phyloP scores from a whole-genome alignment of 1,140 invertebrate species.

The Bradysia coprophila region DNA sequence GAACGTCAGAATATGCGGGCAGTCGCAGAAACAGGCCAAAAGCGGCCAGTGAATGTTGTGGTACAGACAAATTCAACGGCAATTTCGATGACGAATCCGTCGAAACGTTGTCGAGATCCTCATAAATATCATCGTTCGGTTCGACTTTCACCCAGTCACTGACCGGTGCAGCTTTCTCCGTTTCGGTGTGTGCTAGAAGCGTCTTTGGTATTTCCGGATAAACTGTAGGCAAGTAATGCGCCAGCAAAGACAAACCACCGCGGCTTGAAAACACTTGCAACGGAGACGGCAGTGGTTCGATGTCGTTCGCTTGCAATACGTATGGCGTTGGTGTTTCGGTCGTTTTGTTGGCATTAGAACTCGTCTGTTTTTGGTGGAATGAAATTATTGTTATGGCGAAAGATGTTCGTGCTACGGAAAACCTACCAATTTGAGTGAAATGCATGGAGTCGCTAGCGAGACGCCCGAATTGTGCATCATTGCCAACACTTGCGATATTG shows the following conservation, averaged over 20 bases:
- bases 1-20: conserved; percentile 73
- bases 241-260: conserved; percentile 72
- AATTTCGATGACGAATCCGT: conserved; percentile 17
- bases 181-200: conserved; percentile 21
- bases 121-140: conserved; percentile 48
- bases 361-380: too few species aligned
- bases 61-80: conserved; percentile 33
- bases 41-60: conserved; percentile 74
- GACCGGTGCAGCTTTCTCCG: conserved; percentile 30
- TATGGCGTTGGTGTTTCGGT: conserved; percentile 8
- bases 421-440: conserved; percentile 22
- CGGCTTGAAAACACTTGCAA: conserved; percentile 67
- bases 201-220: conserved; percentile 45
- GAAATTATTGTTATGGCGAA: too few species aligned
- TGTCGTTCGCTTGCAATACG: conserved; percentile 14
- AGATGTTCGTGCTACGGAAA: too few species aligned
- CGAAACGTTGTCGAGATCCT: conserved; percentile 34
- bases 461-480: conserved; percentile 32
- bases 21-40: conserved; percentile 75
- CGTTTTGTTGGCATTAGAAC: not conserved
- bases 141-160: conserved; percentile 69
- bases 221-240: conserved; percentile 66
- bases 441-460: conserved; percentile 33
- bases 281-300: conserved; percentile 25
- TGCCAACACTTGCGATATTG: conserved; percentile 39